phyloP scores from a whole-genome alignment of 2,113 vertebrate genomes.

The Butorides virescens region DNA sequence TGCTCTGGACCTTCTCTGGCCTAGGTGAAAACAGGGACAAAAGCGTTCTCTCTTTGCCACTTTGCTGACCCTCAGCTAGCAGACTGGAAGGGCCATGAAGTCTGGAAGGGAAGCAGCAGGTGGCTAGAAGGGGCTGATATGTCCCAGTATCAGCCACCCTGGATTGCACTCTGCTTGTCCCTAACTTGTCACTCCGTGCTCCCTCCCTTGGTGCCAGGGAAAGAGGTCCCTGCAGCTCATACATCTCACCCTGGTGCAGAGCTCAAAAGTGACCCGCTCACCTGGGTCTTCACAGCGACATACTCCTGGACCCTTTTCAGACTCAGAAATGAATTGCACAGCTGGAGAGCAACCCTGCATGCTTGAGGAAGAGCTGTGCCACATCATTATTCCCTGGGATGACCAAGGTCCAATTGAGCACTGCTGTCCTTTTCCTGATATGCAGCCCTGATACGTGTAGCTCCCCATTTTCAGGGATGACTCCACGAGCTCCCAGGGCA shows the following conservation, averaged over 20 bases:
- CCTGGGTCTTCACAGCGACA: not conserved
- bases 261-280: not conserved
- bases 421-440: not conserved
- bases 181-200: not conserved
- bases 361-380: not conserved
- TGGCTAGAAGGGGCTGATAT: not conserved
- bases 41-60: not conserved
- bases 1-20: not conserved
- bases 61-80: not conserved
- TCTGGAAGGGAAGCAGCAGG: not conserved
- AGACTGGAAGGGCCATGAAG: not conserved
- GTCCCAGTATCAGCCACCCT: not conserved
- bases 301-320: not conserved
- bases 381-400: not conserved
- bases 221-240: not conserved
- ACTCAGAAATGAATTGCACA: not conserved
- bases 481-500: not conserved
- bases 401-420: not conserved
- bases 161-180: not conserved
- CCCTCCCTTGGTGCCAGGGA: not conserved
- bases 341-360: not conserved
- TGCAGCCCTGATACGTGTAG: not conserved
- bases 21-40: not conserved
- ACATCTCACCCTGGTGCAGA: not conserved
- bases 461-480: not conserved